Percentiles rank a stretch among this genome's conserved stretches.
These are phyloP conservation scores for Cromileptes altivelis DNA, from an alignment of 2,113 vertebrate species.

Conservation along the genomic window DNA sequence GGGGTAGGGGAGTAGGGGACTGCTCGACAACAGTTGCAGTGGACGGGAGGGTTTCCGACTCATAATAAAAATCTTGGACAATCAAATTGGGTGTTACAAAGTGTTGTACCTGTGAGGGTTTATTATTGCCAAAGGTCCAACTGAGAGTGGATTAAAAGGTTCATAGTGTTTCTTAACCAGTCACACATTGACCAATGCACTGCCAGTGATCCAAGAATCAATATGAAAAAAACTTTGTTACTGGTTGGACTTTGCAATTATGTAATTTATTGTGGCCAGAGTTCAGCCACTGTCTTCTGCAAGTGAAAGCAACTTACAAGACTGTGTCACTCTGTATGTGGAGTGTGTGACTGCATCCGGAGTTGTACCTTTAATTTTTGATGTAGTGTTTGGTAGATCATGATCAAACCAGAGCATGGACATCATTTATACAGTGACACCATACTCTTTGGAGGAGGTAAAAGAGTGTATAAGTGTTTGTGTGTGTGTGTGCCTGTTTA, in stretches of 20 bases:
- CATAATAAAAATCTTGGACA: too few species aligned
- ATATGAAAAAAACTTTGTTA: not conserved
- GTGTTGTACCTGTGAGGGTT: not conserved
- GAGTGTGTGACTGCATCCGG: not conserved
- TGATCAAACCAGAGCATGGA: not conserved
- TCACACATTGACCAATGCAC: not conserved
- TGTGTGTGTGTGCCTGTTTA: not conserved
- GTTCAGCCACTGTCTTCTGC: constrained; percentile 12
- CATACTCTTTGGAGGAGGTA: constrained; percentile 18
- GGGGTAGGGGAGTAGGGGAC: too few species aligned
- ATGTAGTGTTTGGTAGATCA: not conserved
- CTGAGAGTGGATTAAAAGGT: not conserved
- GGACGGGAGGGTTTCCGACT: too few species aligned
- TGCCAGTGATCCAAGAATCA: not conserved
- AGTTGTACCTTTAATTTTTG: not conserved
- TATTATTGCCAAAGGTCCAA: constrained; percentile 31
- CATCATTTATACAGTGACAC: not conserved
- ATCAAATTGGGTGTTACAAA: not conserved
- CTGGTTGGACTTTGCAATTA: not conserved
- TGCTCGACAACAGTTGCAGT: too few species aligned
- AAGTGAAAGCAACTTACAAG: not conserved
- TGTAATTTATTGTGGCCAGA: constrained; percentile 21
- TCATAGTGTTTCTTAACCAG: not conserved
- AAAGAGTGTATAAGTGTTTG: not conserved
- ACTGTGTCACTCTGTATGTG: not conserved